Base-by-base conservation (phyloP, 2,888 invertebrate species). In the Drosophila infuscata region DNA sequence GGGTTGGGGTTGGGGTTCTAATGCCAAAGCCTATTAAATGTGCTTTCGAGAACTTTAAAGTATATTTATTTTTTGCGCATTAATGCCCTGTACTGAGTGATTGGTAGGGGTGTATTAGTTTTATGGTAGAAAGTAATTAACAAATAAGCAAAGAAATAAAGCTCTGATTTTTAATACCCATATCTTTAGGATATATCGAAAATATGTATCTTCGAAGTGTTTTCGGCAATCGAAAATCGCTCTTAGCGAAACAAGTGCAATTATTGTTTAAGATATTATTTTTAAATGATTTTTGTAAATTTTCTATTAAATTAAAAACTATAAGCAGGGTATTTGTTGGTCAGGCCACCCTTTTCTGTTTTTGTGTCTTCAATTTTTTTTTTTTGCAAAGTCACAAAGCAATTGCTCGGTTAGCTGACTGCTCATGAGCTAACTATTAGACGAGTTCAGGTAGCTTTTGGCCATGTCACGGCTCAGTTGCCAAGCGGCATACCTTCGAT, bases 381-480 rank as follows among this genome's bases (percentile, higher is more conserved):
- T 74, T 74, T 74, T 73, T 70, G 81, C 81, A 73, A 46, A 79
- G 81, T 82, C 85, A 88, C 51, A 74, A 63, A 64, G 60, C 79
- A 88, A 85, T 85, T 88, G 76, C 62, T 43, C 57, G 46, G 46
- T 46, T 46, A 8, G 46, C 46, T 46, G 46, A 46, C 46, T 46
- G 46, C 20, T 43, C 43, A 43, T 11, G 20, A 38, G 62, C 60
- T 53, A 6, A n/a, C 63, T 79, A 72, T 81, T 74, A 86, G 77
- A 36, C 73, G 46, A 68, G 88, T 88, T 89, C 81, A 89, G 76
- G 71, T 70, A 71, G 85, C 79, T 85, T 86, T 85, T 79, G 83
- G 82, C 88, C 79, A 75, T 53, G 71, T 89, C 88, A 85, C 66
- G 79, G 86, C 81, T 85, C 83, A 83, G 90, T 82, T 88, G 83